phyloP scores from a whole-genome alignment of 2,113 vertebrate species.

The Dipodomys ordii region DNA sequence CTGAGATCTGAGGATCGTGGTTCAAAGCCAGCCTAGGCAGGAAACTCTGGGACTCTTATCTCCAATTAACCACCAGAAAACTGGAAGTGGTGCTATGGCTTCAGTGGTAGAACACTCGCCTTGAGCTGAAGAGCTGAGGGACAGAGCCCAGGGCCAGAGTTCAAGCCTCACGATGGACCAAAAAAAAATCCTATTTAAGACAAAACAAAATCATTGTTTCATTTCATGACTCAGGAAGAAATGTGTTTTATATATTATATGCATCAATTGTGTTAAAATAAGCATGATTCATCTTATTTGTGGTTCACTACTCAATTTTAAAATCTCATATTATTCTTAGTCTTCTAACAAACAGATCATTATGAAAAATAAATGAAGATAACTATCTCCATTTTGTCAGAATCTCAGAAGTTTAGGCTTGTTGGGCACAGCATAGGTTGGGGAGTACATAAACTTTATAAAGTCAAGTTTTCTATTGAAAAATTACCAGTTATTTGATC shows the following conservation, averaged over 20 bases:
- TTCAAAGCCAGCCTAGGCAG: no score
- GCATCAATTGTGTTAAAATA: neutral
- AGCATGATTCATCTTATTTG: neutral
- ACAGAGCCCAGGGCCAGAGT: no score
- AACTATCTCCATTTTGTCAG: neutral
- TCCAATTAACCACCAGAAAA: no score
- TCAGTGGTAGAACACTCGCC: no score
- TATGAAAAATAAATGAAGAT: neutral
- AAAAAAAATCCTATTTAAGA: no score
- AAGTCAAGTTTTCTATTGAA: constrained; percentile 1
- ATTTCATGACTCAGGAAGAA: no score
- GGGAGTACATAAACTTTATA: neutral
- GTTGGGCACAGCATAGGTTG: neutral
- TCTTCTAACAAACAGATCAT: neutral
- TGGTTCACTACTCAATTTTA: neutral
- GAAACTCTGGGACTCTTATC: no score
- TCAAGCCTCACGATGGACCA: no score
- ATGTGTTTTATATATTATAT: no score
- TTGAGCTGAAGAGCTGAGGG: no score
- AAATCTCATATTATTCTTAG: neutral
- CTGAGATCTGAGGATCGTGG: no score
- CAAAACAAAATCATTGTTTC: neutral
- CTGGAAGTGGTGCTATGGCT: no score
- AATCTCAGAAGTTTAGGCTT: neutral
- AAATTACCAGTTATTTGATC: neutral